These are phyloP conservation scores for Crossocerus cetratus DNA, from an alignment of 2,888 invertebrate species.

Conservation along the genomic window DNA sequence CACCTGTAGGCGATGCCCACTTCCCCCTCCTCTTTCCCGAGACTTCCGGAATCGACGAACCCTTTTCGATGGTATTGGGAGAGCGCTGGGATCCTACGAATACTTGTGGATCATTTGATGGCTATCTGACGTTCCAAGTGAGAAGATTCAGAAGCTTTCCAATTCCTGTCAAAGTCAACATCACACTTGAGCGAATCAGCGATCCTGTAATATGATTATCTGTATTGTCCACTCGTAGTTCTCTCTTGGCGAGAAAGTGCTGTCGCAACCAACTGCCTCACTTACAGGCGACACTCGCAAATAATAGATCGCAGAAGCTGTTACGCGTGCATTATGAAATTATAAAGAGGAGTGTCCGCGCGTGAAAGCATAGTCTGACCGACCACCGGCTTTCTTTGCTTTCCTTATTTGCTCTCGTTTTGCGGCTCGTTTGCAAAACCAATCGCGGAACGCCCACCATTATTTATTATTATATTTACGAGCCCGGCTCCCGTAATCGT, in stretches of 20 bases:
- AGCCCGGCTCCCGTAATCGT: not conserved
- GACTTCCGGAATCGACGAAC: conserved; percentile 8
- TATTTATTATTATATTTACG: not conserved
- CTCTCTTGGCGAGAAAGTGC: not conserved
- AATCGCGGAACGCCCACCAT: conserved; percentile 9
- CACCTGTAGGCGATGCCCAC: conserved; percentile 35
- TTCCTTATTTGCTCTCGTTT: not conserved
- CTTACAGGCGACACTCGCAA: conserved; percentile 27
- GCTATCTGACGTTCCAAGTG: no score
- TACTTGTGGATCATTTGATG: no score
- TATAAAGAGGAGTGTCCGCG: conserved; percentile 28
- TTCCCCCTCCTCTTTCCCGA: not conserved
- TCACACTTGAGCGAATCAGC: no score
- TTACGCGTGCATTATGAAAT: conserved; percentile 35
- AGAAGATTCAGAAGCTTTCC: no score
- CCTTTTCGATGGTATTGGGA: no score
- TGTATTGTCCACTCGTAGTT: no score
- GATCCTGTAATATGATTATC: no score
- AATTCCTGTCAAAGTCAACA: no score
- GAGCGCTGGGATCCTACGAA: no score
- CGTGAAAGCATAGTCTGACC: conserved; percentile 26
- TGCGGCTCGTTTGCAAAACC: conserved; percentile 13
- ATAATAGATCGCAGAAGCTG: conserved; percentile 12
- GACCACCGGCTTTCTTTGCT: conserved; percentile 38
- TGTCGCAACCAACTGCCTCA: conserved; percentile 14